Percentiles rank a stretch among this genome's conserved stretches.
Evolutionary conservation across 2,888 invertebrate genomes (phyloP).

Genomic region (Philhelius pedissequus): DNA sequence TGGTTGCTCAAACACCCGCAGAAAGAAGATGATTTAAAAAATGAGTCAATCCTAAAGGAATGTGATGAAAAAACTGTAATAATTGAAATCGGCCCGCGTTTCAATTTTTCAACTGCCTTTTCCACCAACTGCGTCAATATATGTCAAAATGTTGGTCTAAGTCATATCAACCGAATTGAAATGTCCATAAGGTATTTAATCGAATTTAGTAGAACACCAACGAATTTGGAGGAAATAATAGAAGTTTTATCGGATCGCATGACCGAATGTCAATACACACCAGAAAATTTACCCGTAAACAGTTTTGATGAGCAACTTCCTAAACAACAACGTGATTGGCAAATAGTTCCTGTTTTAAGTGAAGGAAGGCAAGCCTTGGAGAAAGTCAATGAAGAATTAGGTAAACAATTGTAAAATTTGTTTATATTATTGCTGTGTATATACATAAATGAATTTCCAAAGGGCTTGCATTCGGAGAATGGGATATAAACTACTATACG

Average conservation of each 20-base stretch:
- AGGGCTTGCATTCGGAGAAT: slow-evolving; percentile 94
- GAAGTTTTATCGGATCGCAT: slow-evolving; percentile 91
- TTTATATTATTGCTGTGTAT: neutral
- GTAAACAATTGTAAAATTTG: slow-evolving; percentile 76
- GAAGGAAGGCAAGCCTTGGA: slow-evolving; percentile 89
- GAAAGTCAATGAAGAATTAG: slow-evolving; percentile 87
- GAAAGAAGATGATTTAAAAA: slow-evolving; percentile 81
- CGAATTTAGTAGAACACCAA: slow-evolving; percentile 75
- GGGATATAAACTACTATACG: slow-evolving; percentile 95
- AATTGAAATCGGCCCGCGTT: slow-evolving; percentile 94
- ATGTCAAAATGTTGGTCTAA: slow-evolving; percentile 90
- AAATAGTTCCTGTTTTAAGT: slow-evolving; percentile 89
- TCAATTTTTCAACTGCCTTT: slow-evolving; percentile 96
- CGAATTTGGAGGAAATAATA: slow-evolving; percentile 76
- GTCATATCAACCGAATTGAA: slow-evolving; percentile 89
- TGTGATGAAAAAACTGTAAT: slow-evolving; percentile 79
- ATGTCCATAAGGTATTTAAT: slow-evolving; percentile 88
- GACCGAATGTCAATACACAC: slow-evolving; percentile 93
- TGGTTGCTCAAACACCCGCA: slow-evolving; percentile 90
- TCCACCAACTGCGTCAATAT: slow-evolving; percentile 98
- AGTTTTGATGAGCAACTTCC: slow-evolving; percentile 85
- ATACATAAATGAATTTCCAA: slow-evolving; percentile 70
- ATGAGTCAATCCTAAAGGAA: slow-evolving; percentile 67
- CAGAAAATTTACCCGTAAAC: slow-evolving; percentile 82
- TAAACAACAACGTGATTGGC: slow-evolving; percentile 87